A percentile compares a stretch with the other conserved stretches of the same genome.
Conservation (phyloP, 2,797 vertebrate species). For the Lagocephalus sceleratus region DNA sequence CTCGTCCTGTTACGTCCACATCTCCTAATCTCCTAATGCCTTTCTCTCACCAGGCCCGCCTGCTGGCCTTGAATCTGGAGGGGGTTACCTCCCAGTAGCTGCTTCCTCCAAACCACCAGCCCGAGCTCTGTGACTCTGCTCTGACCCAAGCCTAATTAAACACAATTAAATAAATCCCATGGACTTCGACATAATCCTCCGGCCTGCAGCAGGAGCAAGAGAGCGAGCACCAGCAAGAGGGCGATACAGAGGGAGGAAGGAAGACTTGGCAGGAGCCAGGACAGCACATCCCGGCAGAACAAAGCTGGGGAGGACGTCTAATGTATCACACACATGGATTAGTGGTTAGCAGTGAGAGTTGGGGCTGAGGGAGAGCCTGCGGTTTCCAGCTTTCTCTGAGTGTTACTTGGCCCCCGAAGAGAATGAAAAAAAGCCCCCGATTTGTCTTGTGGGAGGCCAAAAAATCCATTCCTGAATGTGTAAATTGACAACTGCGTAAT, state of each 20-base stretch:
- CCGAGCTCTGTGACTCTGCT: slow-evolving; percentile 52
- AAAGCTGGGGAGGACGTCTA: slow-evolving; percentile 73
- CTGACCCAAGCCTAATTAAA: slow-evolving; percentile 77
- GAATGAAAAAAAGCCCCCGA: slow-evolving; percentile 40
- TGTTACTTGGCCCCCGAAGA: slow-evolving; percentile 68
- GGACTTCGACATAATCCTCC: slow-evolving; percentile 70
- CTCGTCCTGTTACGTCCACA: slow-evolving; percentile 31
- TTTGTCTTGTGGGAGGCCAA: slow-evolving; percentile 69
- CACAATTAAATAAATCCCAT: slow-evolving; percentile 78
- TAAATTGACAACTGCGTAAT: slow-evolving; percentile 75
- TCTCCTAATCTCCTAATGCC: slow-evolving; percentile 14
- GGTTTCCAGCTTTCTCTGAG: slow-evolving; percentile 74
- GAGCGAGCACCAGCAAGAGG: slow-evolving; percentile 46
- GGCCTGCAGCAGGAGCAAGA: slow-evolving; percentile 59
- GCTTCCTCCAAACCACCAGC: slow-evolving; percentile 47
- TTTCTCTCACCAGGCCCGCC: slow-evolving; percentile 35
- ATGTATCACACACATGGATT: slow-evolving; percentile 84
- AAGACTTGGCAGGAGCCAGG: slow-evolving; percentile 67
- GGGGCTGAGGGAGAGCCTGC: slow-evolving; percentile 65
- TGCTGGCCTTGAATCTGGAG: slow-evolving; percentile 45
- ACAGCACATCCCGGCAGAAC: slow-evolving; percentile 70
- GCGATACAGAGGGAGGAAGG: slow-evolving; percentile 47
- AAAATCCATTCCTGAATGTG: slow-evolving; percentile 67
- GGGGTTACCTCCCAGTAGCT: slow-evolving; percentile 43
- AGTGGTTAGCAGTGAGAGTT: slow-evolving; percentile 73